Evolutionary conservation across 1,140 invertebrate species (phyloP), one percentile per base, ranked within the genome.

Genomic region (Caerostris extrusa): DNA sequence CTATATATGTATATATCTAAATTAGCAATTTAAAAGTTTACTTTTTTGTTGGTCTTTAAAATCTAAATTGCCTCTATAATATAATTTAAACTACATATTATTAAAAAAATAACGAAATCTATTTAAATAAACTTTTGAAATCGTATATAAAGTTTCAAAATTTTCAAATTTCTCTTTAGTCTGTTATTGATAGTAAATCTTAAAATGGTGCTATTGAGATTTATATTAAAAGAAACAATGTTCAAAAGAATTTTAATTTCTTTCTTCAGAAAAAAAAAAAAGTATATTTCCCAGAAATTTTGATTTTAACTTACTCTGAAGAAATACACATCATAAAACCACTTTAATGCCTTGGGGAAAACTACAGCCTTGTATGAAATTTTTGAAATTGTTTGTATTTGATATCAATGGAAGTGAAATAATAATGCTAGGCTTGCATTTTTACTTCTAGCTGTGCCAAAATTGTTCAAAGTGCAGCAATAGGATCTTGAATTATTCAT

Each of bases 401-500:
- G 87, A 71, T 56, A 17, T 71, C 34, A 57, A 12, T 5, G 50
- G 50, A 77, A 12, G 0, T 56, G 34, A 69, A 53, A 2, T 53
- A 19, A 69, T 3, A 19, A 85, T 58, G 55, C 55, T 58, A 19
- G 50, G 61, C 61, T 90, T 90, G 14, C 64, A 50, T 69, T 90
- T n/a, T 69, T 19, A 19, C 17, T 90, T 57, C 55, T 71, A 12
- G 87, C 14, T 90, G 87, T 90, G 87, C 87, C 87, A 90, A 90
- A 90, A 60, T 71, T 55, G 4, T 87, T 87, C 57, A 8, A 56
- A 69, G 69, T n/a, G 4, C 14, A 17, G 10, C 14, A 10, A 90
- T 34, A 6, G 50, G 2, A 1, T 58, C 17, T 85, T 57, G 7
- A 58, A 58, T 7, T 17, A 57, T 7, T 85, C 5, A 34, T 34